These are phyloP conservation scores for Mesoclemmys tuberculata DNA, from an alignment of 2,113 vertebrate genomes.

Conservation along the genomic window DNA sequence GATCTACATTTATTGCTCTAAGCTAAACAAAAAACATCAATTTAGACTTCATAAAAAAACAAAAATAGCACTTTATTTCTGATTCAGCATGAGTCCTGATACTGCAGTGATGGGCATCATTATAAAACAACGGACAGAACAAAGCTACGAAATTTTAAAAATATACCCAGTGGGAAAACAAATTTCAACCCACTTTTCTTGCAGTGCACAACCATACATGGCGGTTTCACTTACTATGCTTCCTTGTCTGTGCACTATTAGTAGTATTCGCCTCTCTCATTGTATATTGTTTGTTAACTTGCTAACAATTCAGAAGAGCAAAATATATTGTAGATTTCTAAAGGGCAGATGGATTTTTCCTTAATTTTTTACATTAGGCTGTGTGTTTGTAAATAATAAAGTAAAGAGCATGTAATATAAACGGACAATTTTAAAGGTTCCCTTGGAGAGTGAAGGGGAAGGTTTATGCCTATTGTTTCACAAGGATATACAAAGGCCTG, in stretches of 20 bases:
- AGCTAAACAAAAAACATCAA: slow-evolving; percentile 82
- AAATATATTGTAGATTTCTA: not conserved
- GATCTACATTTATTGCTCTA: slow-evolving; percentile 95
- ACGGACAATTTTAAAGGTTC: not conserved
- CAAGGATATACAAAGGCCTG: not conserved
- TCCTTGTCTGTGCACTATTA: not conserved
- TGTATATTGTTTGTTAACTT: not conserved
- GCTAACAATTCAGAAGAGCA: not conserved
- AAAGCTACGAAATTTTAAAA: not conserved
- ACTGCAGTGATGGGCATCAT: not conserved
- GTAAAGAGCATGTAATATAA: not conserved
- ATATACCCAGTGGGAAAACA: not conserved
- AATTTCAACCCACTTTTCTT: not conserved
- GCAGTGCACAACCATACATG: not conserved
- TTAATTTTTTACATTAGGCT: not conserved
- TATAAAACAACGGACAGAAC: not conserved
- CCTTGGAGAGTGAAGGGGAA: not conserved
- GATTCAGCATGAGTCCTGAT: slow-evolving; percentile 1
- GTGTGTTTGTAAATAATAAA: no score
- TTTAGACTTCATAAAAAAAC: slow-evolving; percentile 18
- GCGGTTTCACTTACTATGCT: not conserved
- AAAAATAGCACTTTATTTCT: not conserved
- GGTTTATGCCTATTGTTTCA: not conserved
- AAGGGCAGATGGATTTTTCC: not conserved
- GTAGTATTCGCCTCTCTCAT: not conserved